Conservation (phyloP, 2,888 invertebrate species). For the Lithosia quadra region DNA sequence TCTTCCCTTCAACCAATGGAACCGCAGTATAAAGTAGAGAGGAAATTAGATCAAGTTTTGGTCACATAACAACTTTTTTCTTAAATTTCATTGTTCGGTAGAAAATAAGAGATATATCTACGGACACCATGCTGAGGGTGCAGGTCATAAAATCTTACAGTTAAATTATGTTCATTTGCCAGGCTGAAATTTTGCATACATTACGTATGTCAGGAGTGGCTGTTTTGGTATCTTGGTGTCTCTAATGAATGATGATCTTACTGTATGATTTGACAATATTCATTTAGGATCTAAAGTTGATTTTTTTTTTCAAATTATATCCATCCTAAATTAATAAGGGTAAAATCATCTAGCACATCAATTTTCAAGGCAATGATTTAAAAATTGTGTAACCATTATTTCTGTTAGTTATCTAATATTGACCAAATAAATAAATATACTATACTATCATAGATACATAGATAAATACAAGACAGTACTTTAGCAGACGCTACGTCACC, state of each 20-base stretch:
- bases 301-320: neutral
- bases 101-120: too few relatives aligned
- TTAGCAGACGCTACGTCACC: constrained; percentile 3
- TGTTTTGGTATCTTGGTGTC: neutral
- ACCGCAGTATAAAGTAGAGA: too few relatives aligned
- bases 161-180: neutral
- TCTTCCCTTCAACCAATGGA: too few relatives aligned
- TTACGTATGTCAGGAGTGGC: neutral
- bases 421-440: neutral
- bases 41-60: too few relatives aligned
- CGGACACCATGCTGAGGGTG: too few relatives aligned
- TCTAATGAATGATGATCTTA: too few relatives aligned
- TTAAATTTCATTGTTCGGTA: too few relatives aligned
- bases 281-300: neutral
- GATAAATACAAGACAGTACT: neutral
- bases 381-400: too few relatives aligned
- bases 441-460: constrained; percentile 6
- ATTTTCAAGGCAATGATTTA: too few relatives aligned
- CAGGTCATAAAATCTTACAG: neutral
- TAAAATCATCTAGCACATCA: too few relatives aligned
- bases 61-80: too few relatives aligned
- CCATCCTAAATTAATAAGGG: neutral
- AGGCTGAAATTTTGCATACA: neutral
- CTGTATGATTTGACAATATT: neutral
- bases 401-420: neutral